phyloP scores from a whole-genome alignment of 2,113 vertebrate genomes.

The Ciconia stormi region DNA sequence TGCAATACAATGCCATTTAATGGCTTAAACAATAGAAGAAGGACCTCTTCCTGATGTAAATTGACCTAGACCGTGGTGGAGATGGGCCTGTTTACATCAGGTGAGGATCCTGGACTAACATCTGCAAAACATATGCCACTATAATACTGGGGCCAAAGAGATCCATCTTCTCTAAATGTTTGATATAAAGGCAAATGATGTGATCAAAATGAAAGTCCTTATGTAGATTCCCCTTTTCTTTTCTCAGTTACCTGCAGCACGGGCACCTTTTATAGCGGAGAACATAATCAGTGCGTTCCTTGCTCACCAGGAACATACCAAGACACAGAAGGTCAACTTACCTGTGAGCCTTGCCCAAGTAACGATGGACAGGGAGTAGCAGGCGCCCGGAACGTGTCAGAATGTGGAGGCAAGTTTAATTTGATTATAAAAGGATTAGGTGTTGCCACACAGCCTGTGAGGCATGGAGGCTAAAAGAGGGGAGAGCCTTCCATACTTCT shows the following conservation, averaged over 20 bases:
- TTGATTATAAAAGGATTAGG: background rate
- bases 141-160: background rate
- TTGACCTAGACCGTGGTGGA: background rate
- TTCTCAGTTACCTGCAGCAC: slow-evolving; percentile 83
- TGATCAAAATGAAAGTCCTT: background rate
- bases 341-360: slow-evolving; percentile 91
- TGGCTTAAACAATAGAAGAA: background rate
- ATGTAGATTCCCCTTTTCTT: slow-evolving; percentile 5
- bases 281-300: slow-evolving; percentile 83
- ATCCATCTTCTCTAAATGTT: background rate
- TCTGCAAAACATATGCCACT: background rate
- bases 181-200: background rate
- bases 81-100: background rate
- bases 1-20: background rate
- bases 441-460: background rate
- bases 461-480: background rate
- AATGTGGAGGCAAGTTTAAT: slow-evolving; percentile 88
- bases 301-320: slow-evolving; percentile 91
- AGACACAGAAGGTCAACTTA: slow-evolving; percentile 87
- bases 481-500: background rate
- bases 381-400: slow-evolving; percentile 88
- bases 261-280: slow-evolving; percentile 90
- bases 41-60: background rate
- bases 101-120: background rate
- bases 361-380: slow-evolving; percentile 81